Evolutionary conservation across 1,140 invertebrate species (phyloP).

Genomic region (Lepidostoma basale): DNA sequence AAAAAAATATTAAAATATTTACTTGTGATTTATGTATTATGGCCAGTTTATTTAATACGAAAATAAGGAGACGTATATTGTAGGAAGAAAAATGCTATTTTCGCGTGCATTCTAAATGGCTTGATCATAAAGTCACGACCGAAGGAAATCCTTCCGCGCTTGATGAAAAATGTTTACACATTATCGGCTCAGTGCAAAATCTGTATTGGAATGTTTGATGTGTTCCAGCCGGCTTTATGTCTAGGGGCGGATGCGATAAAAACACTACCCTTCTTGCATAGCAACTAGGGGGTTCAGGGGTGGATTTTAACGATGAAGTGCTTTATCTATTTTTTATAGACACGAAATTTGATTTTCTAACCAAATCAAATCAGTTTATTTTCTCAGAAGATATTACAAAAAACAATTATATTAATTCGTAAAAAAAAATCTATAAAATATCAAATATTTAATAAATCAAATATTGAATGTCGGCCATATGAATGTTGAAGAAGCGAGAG

Average conservation of each 20-base stretch:
- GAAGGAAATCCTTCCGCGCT: background rate
- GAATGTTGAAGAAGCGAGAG: background rate
- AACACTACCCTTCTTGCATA: constrained; percentile 38
- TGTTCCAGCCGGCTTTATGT: constrained; percentile 41
- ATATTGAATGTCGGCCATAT: background rate
- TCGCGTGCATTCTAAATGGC: too few relatives aligned
- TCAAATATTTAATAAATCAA: too few relatives aligned
- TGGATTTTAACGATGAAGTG: background rate
- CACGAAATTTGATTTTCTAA: background rate
- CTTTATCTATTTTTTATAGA: background rate
- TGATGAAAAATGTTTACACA: constrained; percentile 45
- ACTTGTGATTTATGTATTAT: too few relatives aligned
- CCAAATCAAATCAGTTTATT: too few relatives aligned
- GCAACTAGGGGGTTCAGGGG: constrained; percentile 16
- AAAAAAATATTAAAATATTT: too few relatives aligned
- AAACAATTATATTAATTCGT: background rate
- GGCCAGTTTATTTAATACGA: too few relatives aligned
- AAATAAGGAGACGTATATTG: too few relatives aligned
- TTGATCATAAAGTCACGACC: background rate
- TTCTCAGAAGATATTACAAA: too few relatives aligned
- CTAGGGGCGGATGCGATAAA: constrained; percentile 35
- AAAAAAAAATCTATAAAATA: background rate
- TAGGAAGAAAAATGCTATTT: too few relatives aligned
- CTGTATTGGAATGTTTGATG: constrained; percentile 46
- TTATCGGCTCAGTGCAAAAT: constrained; percentile 45